A percentile compares a stretch with the other conserved stretches of the same genome.
Conservation (phyloP, 2,888 invertebrate species). For the Agrenia bidenticulata region DNA sequence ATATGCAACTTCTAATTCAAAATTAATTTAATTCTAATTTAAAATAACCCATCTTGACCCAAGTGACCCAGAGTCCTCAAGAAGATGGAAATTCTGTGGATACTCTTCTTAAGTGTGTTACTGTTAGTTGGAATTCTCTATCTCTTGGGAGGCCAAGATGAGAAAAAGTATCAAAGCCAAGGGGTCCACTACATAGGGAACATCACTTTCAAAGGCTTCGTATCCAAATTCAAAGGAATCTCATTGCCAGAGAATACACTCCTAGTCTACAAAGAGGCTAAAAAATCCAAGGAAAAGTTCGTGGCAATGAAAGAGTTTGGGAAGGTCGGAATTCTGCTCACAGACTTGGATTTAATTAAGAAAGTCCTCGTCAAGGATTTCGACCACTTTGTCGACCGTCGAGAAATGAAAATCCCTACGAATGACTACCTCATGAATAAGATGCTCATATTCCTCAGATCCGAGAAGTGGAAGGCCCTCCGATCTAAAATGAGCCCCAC, state of each 20-base stretch:
- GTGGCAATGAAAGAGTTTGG: conserved; percentile 37
- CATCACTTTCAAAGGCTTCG: not conserved
- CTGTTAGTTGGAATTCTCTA: too few species aligned
- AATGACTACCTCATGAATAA: conserved; percentile 17
- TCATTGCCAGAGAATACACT: not conserved
- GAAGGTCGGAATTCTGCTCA: conserved; percentile 23
- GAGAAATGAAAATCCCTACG: conserved; percentile 15
- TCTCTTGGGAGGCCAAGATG: not conserved
- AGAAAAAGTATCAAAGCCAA: not conserved
- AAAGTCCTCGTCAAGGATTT: conserved; percentile 47
- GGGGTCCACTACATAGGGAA: not conserved
- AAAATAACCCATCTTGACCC: too few species aligned
- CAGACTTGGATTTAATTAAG: conserved; percentile 43
- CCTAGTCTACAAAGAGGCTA: conserved; percentile 16
- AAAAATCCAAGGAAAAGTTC: conserved; percentile 2
- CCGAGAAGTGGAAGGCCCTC: conserved; percentile 65
- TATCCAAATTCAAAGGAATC: not conserved
- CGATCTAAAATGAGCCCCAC: conserved; percentile 67
- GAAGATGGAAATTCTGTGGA: too few species aligned
- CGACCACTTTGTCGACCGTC: conserved; percentile 39
- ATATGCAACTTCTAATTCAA: too few species aligned
- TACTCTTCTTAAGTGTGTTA: too few species aligned
- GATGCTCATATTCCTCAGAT: conserved; percentile 62
- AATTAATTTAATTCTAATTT: too few species aligned
- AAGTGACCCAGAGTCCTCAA: too few species aligned